phyloP scores from a whole-genome alignment of 1,140 invertebrate species.

The Atopsyche davidsoni region DNA sequence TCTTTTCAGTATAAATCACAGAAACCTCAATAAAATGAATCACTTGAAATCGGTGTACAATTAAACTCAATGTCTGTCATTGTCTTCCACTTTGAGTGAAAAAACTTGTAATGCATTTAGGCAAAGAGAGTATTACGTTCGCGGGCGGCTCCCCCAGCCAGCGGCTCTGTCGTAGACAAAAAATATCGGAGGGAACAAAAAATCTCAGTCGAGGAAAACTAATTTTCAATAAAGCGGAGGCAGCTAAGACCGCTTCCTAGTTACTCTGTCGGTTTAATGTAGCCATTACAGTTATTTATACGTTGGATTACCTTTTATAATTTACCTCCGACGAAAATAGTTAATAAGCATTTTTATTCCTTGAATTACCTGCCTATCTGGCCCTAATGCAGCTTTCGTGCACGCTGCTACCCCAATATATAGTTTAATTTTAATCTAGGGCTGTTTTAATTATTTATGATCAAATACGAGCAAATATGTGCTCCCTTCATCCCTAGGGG shows the following conservation, averaged over 20 bases:
- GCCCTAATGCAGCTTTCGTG: slow-evolving; percentile 3
- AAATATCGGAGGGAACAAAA: slow-evolving; percentile 19
- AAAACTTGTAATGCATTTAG: no score
- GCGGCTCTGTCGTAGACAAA: slow-evolving; percentile 7
- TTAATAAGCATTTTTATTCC: slow-evolving; percentile 18
- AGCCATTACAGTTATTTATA: slow-evolving; percentile 26
- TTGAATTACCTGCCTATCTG: neutral
- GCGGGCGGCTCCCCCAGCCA: no score
- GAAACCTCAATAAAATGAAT: no score
- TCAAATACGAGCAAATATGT: no score
- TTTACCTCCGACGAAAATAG: slow-evolving; percentile 18
- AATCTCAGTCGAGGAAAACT: slow-evolving; percentile 22
- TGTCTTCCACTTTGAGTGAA: no score
- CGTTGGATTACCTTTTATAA: slow-evolving; percentile 20
- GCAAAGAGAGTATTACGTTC: no score
- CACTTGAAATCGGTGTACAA: neutral
- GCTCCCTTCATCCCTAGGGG: no score
- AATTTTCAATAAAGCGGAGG: slow-evolving; percentile 28
- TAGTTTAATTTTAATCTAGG: slow-evolving; percentile 1
- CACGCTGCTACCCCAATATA: neutral
- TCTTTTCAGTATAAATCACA: no score
- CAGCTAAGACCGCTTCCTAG: slow-evolving; percentile 9
- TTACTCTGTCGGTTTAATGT: slow-evolving; percentile 21
- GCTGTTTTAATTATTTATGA: no score
- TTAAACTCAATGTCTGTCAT: no score